Evolutionary conservation across 2,797 vertebrate species (phyloP), one percentile per base, ranked within the genome.

Genomic region (Sebastes glaucus): DNA sequence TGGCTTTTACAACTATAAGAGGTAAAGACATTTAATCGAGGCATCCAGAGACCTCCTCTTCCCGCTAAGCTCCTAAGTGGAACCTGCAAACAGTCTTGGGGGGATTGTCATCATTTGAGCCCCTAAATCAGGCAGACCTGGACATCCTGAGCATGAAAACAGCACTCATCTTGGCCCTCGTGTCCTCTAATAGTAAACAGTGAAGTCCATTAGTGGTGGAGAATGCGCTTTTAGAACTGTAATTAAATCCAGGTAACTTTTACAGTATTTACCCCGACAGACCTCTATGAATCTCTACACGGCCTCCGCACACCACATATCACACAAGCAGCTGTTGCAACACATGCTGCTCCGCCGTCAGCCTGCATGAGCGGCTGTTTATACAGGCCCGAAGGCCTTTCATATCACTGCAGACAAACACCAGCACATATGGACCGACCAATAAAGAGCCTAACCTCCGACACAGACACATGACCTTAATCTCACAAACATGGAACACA

Each of bases 261-360:
- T 49, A 22, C 55, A 76, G 8, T 33, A 27, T 81, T 83, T 53
- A 85, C 73, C 85, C 67, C 30, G 2, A 84, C 79, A 82, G 80
- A 80, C 78, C 83, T 80, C 69, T 61, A 22, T 74, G 79, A 79
- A 79, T 85, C 84, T 83, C 62, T 23, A 81, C 77, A 81, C 77
- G 66, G 82, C 67, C 87, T 90, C 93, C 90, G 84, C 84, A 89
- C 84, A 81, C 80, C 84, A 82, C 84, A 93, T 33, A 84, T 88
- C 89, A 4, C 22, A 91, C 52, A 88, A 77, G 64, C 96, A 96
- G 95, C 95, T 97, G 95, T 94, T 94, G 92, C 46, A 96, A 95
- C 94, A 96, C 85, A 92, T 93, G 91, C 81, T 82, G 80, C 90
- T 94, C 87, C 93, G 91, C 91, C 94, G 69, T 87, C 88, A 83